phyloP scores from a whole-genome alignment of 2,888 invertebrate genomes.

The Nemotelus nigrinus region DNA sequence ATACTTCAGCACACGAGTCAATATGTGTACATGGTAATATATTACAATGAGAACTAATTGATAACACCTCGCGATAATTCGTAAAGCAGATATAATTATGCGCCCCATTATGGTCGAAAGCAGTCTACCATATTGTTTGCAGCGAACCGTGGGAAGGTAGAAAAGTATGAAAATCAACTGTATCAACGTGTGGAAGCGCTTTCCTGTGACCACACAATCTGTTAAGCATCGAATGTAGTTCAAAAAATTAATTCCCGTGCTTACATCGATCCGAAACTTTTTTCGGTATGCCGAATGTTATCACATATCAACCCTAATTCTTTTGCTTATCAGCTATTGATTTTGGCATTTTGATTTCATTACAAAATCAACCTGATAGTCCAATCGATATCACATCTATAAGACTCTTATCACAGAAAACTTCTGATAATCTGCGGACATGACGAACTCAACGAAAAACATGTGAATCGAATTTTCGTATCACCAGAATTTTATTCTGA shows the following conservation, averaged over 20 bases:
- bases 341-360: background rate
- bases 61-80: too few species aligned
- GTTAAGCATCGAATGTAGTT: background rate
- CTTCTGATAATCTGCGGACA: too few species aligned
- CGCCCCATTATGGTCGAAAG: too few species aligned
- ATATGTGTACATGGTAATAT: too few species aligned
- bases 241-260: background rate
- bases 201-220: background rate
- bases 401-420: background rate
- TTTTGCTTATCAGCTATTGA: background rate
- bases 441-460: too few species aligned
- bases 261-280: too few species aligned
- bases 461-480: background rate
- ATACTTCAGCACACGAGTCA: too few species aligned
- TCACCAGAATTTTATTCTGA: conserved; percentile 65
- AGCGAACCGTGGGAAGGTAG: too few species aligned
- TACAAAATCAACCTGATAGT: background rate
- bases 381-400: background rate
- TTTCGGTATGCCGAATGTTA: background rate
- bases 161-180: too few species aligned
- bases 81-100: too few species aligned
- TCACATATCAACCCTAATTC: background rate
- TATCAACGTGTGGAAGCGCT: background rate
- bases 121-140: too few species aligned
- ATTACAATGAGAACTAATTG: too few species aligned